Base-by-base conservation (phyloP, 2,113 vertebrate genomes). In the Gnathonemus echidnorhynchus region DNA sequence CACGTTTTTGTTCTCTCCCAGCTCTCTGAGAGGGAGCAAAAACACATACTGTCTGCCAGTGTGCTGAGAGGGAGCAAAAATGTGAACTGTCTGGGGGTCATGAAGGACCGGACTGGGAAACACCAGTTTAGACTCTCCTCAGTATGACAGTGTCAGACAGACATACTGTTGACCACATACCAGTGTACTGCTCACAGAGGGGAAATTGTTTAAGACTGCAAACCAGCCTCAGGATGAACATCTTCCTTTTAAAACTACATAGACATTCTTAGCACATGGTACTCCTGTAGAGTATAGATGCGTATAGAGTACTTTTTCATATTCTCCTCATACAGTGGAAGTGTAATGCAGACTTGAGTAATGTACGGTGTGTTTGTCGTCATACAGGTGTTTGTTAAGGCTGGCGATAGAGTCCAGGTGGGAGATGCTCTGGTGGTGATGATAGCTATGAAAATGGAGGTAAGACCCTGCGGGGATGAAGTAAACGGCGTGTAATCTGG, bases 401-500 rank as follows among this genome's bases (percentile, higher is more conserved):
- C 92, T 2, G 98, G 98, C 42, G 98, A 99, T 93, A 94, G 89
- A 85, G 98, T 99, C 24, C 94, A 96, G 89, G 92, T 92, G 42
- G 98, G 98, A 93, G 98, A 99, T 86, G 93, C 97, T 3, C 94
- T 99, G 3, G 95, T 99, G 96, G 97, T 99, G 84, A 99, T 99
- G 98, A 98, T 96, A n/a, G 98, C 98, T 90, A 99, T 99, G 98
- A 99, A 99, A 94, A 99, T 99, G 98, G 98, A 99, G 97, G 98
- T 99, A 90, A 95, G 96, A 0, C n/a, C 9, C 15, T 49, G 39
- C 21, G 10, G 35, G 15, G 1, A 7, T 35, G 27, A 58, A 6
- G 49, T 56, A 13, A 87, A 27, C n/a, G 1, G n/a, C 10, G 1
- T 53, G 86, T 53, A 6, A 2, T 87, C 15, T 19, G 86, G 35